Percentiles rank a stretch among this genome's conserved stretches.
Evolutionary conservation across 1,140 invertebrate species (phyloP).

Genomic region (Phymastichus coffea): DNA sequence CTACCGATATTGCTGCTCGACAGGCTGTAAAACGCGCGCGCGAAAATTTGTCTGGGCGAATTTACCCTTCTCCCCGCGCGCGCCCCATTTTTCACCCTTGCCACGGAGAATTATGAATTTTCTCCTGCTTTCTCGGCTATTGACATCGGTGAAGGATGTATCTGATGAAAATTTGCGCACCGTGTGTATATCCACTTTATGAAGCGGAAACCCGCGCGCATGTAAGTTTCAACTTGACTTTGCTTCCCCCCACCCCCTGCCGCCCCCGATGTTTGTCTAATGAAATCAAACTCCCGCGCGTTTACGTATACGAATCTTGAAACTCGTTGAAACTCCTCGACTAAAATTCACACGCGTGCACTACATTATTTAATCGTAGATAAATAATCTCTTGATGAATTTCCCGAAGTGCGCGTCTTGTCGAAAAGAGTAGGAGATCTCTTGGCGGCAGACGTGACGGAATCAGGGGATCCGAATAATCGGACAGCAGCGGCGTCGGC

Average conservation of each 20-base stretch:
- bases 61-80: background rate
- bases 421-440: background rate
- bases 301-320: background rate
- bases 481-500: constrained; percentile 30
- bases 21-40: background rate
- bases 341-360: no score
- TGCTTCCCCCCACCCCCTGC: no score
- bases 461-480: constrained; percentile 30
- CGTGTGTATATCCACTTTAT: constrained; percentile 1
- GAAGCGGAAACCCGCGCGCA: constrained; percentile 5
- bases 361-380: background rate
- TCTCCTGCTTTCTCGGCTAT: background rate
- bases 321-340: no score
- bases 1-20: no score
- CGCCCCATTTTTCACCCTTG: background rate
- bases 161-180: background rate
- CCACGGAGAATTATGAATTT: background rate
- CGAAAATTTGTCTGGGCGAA: background rate
- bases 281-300: constrained; percentile 15
- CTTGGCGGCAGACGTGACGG: constrained; percentile 23
- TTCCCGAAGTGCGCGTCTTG: background rate
- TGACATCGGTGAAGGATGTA: background rate
- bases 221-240: constrained; percentile 20
- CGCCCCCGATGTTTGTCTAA: constrained; percentile 25
- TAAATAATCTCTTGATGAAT: constrained; percentile 8